These are phyloP conservation scores for Ruditapes philippinarum DNA, from an alignment of 1,140 invertebrate genomes.

Conservation along the genomic window DNA sequence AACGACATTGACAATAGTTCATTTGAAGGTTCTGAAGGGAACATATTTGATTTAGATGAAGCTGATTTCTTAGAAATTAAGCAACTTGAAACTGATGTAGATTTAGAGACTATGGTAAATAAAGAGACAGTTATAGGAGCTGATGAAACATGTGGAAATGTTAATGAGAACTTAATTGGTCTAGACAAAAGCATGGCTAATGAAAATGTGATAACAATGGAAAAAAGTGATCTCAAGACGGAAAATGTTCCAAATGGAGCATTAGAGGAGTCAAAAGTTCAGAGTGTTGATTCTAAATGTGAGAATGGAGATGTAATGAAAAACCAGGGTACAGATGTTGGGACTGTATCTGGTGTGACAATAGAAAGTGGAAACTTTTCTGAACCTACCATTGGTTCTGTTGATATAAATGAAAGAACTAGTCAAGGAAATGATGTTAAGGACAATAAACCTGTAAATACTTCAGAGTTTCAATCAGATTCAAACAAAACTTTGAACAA, in stretches of 20 bases:
- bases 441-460: not conserved
- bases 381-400: not conserved
- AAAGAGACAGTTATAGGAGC: slow-evolving; percentile 45
- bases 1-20: slow-evolving; percentile 51
- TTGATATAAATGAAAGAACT: not conserved
- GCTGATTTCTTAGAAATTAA: slow-evolving; percentile 64
- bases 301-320: not conserved
- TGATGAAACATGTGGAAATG: slow-evolving; percentile 30
- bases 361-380: not conserved
- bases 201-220: slow-evolving; percentile 49
- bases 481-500: not conserved
- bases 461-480: not conserved
- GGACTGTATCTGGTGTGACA: not conserved
- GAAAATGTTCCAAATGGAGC: slow-evolving; percentile 20
- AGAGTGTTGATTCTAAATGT: not conserved
- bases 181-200: slow-evolving; percentile 50
- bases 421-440: not conserved
- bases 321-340: not conserved
- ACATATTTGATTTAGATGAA: slow-evolving; percentile 65
- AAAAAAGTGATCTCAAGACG: slow-evolving; percentile 28
- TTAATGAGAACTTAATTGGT: slow-evolving; percentile 31
- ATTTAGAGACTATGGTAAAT: slow-evolving; percentile 63
- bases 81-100: slow-evolving; percentile 51
- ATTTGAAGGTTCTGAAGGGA: slow-evolving; percentile 51
- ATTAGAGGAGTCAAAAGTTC: not conserved